Evolutionary conservation across 2,113 vertebrate genomes (phyloP), one percentile per base, ranked within the genome.

Genomic region (Monopterus albus): DNA sequence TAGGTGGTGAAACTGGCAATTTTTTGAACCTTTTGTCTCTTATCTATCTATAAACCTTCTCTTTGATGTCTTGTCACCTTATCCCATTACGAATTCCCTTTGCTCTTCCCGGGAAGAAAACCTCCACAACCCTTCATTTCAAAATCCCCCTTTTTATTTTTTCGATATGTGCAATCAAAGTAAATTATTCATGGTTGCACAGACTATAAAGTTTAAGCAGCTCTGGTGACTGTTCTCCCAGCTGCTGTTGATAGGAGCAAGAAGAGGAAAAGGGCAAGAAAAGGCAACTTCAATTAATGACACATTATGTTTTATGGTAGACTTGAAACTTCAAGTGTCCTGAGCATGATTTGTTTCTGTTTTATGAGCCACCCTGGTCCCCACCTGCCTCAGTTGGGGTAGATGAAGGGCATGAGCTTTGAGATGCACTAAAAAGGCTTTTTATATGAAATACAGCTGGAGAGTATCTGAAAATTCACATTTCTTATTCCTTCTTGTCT

Each of bases 11-110:
- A 69, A 81, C 79, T 85, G 78, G 67, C 72, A 78, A 71, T 53
- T 76, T 90, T 92, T 69, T 92, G 90, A 91, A 91, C 82, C 88
- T 82, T 90, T 91, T 91, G 85, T 88, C 79, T 91, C 88, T 91
- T 86, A 86, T 91, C 88, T 89, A 57, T 82, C 76, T 82, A 81
- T 84, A 84, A 89, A 66, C 89, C 81, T 74, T 80, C 55, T 57
- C 90, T 92, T 94, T 94, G 80, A 92, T 90, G 89, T 78, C 50
- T 75, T 85, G 77, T 89, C 90, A 91, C 85, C 83, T 90, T 88
- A 72, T 57, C 29, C 56, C 78, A 88, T 91, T 86, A 79, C 70
- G 57, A 84, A 92, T 91, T 91, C 90, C 87, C 88, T 91, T 91
- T 90, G 83, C 85, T 90, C 81, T 87, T 67, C 83, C 72, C 53